Evolutionary conservation across 2,113 vertebrate species (phyloP).

Genomic region (Malurus melanocephalus): DNA sequence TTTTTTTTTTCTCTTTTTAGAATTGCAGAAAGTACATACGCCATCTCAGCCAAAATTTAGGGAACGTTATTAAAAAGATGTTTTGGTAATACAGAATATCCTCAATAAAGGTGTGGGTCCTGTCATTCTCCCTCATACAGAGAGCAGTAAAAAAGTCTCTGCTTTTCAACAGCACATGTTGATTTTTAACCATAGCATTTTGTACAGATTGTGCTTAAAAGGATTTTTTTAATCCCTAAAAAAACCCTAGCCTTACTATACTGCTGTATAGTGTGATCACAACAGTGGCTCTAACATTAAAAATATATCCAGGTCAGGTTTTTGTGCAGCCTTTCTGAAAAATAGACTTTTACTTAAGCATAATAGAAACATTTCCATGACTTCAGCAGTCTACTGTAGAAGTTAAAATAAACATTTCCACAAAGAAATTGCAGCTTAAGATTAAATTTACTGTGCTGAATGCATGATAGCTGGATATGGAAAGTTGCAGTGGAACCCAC

Average conservation of each 20-base stretch:
- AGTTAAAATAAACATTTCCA: constrained; percentile 41
- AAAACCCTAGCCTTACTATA: not conserved
- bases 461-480: not conserved
- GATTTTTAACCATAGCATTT: not conserved
- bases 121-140: not conserved
- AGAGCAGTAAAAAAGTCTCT: not conserved
- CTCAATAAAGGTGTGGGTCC: not conserved
- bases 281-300: not conserved
- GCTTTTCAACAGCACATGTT: not conserved
- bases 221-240: not conserved
- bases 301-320: not conserved
- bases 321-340: not conserved
- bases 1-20: not conserved
- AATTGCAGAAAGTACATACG: not conserved
- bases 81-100: not conserved
- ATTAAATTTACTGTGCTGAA: not conserved
- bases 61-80: not conserved
- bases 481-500: not conserved
- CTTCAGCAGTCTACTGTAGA: constrained; percentile 16
- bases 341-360: not conserved
- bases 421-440: not conserved
- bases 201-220: not conserved
- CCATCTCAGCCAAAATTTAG: not conserved
- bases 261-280: not conserved
- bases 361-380: constrained; percentile 41